Conservation (phyloP, 2,113 vertebrate species). For the Oreochromis niloticus region DNA sequence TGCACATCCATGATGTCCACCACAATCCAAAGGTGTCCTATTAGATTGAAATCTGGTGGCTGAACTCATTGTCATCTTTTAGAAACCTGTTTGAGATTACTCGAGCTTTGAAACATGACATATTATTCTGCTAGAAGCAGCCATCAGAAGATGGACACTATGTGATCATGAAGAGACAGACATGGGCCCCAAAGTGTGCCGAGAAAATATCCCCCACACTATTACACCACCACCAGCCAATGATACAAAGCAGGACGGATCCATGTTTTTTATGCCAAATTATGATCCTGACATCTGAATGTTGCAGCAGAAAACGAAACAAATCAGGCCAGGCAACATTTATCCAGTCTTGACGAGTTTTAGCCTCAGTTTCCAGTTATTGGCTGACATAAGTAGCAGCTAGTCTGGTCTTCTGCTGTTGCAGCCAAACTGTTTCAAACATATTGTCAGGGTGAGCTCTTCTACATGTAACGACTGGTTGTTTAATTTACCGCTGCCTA, state of each 20-base stretch:
- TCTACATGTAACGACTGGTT: not conserved
- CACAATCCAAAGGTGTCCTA: no score
- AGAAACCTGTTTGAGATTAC: not conserved
- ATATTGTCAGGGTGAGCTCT: fast-evolving
- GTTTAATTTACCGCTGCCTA: fast-evolving
- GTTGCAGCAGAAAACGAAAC: not conserved
- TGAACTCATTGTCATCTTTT: not conserved
- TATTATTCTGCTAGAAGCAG: not conserved
- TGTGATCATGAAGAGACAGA: not conserved
- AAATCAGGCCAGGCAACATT: not conserved
- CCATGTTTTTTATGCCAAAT: not conserved
- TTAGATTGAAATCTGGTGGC: not conserved
- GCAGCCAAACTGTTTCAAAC: not conserved
- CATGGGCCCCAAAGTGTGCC: not conserved
- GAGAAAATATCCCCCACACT: not conserved
- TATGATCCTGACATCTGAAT: not conserved
- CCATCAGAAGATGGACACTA: not conserved
- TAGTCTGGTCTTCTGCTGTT: not conserved
- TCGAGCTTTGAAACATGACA: fast-evolving
- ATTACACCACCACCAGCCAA: not conserved
- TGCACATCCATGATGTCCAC: not conserved
- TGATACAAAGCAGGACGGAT: not conserved
- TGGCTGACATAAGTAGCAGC: fast-evolving
- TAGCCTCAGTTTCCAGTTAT: fast-evolving
- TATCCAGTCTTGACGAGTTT: not conserved